Base-by-base conservation (phyloP, 2,113 vertebrate species). In the Benitochromis conjunctus region DNA sequence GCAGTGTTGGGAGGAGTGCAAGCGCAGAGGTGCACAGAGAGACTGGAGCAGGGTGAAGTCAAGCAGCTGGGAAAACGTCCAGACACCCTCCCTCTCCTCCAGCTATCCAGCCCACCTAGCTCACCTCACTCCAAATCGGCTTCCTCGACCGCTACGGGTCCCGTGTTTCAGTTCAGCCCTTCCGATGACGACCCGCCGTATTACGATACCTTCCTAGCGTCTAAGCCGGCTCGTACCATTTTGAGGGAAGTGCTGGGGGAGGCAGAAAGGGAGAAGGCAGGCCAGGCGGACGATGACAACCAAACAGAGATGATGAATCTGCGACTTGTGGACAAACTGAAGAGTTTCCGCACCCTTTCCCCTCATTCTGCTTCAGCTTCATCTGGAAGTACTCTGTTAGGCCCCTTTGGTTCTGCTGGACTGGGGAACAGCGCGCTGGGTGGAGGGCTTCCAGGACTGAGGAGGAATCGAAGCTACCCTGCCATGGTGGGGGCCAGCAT, bases 401-500 rank as follows among this genome's bases (percentile, higher is more conserved):
- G 95, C 91, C 96, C 96, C 55, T 97, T 98, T 41, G 95, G 96
- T 38, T 93, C 97, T 0, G 89, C 97, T 21, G 87, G 95, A 82
- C 86, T 95, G 31, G 96, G 88, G 16, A 93, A 96, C 86, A 95
- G 94, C 8, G 57, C 97, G 58, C 96, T 99, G 0, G 96, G 91
- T 8, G 93, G 96, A 7, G 97, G 97, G 81, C 95, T 98, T 82
- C 96, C 97, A 11, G 98, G 98, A 82, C 97, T 99, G 87, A 97
- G 98, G 10, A 95, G 99, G 93, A 99, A 99, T 48, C 97, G 97
- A 36, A 99, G 98, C 94, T 99, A 98, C 87, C 98, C 98, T 10
- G 97, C 98, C 71, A 97, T 99, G 98, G 98, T 99, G 84, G 98
- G 98, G 26, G 98, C 98, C 86, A 99, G 98, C 91, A 98, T 99